Base-by-base conservation (phyloP, 2,888 invertebrate species). In the Erannis defoliaria region DNA sequence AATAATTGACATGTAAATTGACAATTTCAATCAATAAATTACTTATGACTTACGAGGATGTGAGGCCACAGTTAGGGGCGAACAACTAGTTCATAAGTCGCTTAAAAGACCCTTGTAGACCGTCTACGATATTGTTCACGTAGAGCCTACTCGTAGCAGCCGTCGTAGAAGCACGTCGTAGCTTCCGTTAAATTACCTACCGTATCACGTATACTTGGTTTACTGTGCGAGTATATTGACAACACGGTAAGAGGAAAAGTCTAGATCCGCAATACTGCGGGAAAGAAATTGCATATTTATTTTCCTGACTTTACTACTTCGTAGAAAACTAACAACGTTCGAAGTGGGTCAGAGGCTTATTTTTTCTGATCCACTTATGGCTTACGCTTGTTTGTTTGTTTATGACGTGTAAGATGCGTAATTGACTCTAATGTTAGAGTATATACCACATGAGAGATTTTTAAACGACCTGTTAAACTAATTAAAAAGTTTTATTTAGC, bases 101-200 rank as follows among this genome's bases (percentile, higher is more conserved):
- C 14, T 14, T 16, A 2, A 16, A n/a, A 55, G 21, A 12, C 5
- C 37, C 8, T 14, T 12, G 62, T 62, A 62, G 62, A 35, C 40
- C 56, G 14, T 57, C 62, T 62, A 62, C 62, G 43, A 31, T 29
- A 53, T 40, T 29, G 38, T 46, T n/a, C 35, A n/a, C 40, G 56
- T 56, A 62, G 62, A 51, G 23, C 43, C 50, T 46, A 46, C 26
- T 40, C 48, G 56, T 57, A 56, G 53, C 56, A 46, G 56, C 43
- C n/a, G n/a, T n/a, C n/a, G n/a, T n/a, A n/a, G n/a, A 62, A 42
- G 48, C 53, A 38, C 16, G 10, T 10, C 37, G 60, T 55, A 54
- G 48, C 14, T 40, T 35, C 46, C 31, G 18, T 9, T 31, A 46
- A n/a, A 46, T 46, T 31, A 19, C 12, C n/a, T 31, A n/a, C 31